Evolutionary conservation across 2,113 vertebrate species (phyloP), one percentile per base, ranked within the genome.

Genomic region (Climacteris rufus): DNA sequence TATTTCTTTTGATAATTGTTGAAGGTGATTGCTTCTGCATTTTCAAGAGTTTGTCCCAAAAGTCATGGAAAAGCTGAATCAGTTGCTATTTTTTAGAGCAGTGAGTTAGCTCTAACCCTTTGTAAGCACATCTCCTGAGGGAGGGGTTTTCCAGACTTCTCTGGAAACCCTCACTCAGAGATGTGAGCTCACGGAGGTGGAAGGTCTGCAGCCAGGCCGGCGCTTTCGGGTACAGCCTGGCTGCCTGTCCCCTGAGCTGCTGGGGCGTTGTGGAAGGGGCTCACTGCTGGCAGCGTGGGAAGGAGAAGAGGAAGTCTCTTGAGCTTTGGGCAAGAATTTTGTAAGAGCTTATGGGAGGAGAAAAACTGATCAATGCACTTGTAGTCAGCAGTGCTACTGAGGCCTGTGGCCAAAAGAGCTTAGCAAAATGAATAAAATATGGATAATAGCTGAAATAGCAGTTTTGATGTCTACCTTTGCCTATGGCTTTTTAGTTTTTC

Each of bases 121-220:
- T 75, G 15, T 71, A 47, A 79, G 31, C 0, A 5, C 40, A 28
- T 70, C 19, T 66, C 22, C 40, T n/a, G 31, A 37, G 23, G 11
- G 28, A 71, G 18, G 9, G 6, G 8, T 61, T 90, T 75, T 85
- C 25, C 13, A n/a, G 33, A 18, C 15, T 71, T 31, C n/a, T 82
- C n/a, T 5, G 7, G 28, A 86, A 66, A 19, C 30, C 17, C 20
- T 47, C 42, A 6, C 3, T 2, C 0, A 0, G 50, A 19, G 8
- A 4, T 2, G 2, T 27, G 28, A 66, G 56, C 45, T 61, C 6
- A 0, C 0, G 0, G 40, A 89, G 17, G 18, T 25, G 39, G 35
- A 66, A n/a, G 42, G 17, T 60, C 31, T 22, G 20, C 2, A 8
- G 30, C 54, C 0, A 0, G 24, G 9, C 0, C 0, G 20, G 35